Conservation (phyloP, 2,888 invertebrate species). For the Andrena hattorfiana region DNA sequence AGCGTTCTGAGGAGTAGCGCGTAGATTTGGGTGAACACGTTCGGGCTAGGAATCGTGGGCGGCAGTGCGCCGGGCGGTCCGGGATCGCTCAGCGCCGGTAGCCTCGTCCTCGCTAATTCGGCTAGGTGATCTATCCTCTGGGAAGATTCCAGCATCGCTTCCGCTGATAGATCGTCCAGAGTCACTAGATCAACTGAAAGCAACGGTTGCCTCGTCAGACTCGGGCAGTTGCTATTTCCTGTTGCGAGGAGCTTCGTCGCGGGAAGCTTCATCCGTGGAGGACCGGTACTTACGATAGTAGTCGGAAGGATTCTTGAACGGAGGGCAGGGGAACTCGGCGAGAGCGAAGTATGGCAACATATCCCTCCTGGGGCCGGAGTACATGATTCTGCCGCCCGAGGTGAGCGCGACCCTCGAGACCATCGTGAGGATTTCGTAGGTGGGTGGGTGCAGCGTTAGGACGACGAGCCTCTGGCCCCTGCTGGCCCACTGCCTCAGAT, state of each 20-base stretch:
- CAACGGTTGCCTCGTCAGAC: background rate
- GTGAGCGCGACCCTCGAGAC: slow-evolving; percentile 93
- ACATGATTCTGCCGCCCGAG: slow-evolving; percentile 96
- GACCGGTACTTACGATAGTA: slow-evolving; percentile 93
- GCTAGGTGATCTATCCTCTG: slow-evolving; percentile 96
- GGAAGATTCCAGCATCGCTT: slow-evolving; percentile 97
- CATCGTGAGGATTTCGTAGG: slow-evolving; percentile 98
- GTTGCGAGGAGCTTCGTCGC: background rate
- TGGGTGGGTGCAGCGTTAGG: slow-evolving; percentile 96
- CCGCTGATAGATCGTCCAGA: slow-evolving; percentile 95
- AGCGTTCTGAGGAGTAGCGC: slow-evolving; percentile 88
- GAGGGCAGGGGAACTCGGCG: slow-evolving; percentile 97
- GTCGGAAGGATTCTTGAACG: slow-evolving; percentile 98
- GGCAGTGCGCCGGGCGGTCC: slow-evolving; percentile 93
- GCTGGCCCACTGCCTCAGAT: slow-evolving; percentile 95
- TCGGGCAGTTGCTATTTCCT: background rate
- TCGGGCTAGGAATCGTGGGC: slow-evolving; percentile 88
- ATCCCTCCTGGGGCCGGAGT: slow-evolving; percentile 94
- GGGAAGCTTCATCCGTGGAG: no score
- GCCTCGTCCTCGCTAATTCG: slow-evolving; percentile 91
- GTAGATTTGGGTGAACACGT: slow-evolving; percentile 89
- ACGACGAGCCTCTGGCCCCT: slow-evolving; percentile 91
- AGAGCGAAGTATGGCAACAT: slow-evolving; percentile 96
- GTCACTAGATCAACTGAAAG: slow-evolving; percentile 95
- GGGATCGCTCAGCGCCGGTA: slow-evolving; percentile 88